Evolutionary conservation across 64 coral and sea anemone species (phyloP), one percentile per base, ranked within the genome.

Genomic region (Montipora capricornis): DNA sequence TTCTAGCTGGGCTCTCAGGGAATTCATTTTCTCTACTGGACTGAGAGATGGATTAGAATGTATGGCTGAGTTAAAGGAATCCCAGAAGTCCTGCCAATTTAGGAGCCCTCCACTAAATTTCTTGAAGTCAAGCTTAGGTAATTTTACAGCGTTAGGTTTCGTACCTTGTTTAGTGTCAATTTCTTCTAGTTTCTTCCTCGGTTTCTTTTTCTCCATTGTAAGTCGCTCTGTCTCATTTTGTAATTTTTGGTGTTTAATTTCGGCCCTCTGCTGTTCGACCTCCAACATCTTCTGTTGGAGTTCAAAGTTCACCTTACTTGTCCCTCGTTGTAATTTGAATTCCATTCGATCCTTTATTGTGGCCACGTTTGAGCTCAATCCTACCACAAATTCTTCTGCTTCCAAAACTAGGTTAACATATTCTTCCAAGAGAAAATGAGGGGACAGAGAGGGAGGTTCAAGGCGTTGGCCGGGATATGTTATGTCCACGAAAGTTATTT

Each of bases 51-150:
- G 45, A 59, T 95, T 95, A 20, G 79, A 74, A 6, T 91, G 93
- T 6, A 91, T 6, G 0, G 80, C 87, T 77, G 88, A 84, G 29
- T 95, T 78, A 29, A 90, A 95, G 0, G 93, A 94, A 75, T 94
- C 87, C 77, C 89, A 91, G 20, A 95, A 95, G 48, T 11, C 76
- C 14, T 20, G 24, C 94, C 94, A 95, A 74, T 81, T 91, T 6
- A 60, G 53, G 0, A 91, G 71, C 68, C 86, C 45, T 10, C 75
- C 79, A 12, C 80, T 80, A 91, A 84, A 91, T 59, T 71, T 79
- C 6, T 75, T 79, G 48, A 89, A 47, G 8, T 73, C 80, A 0
- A 91, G 77, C 26, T 95, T 26, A 26, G 26, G 26, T 74, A 95
- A 29, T 84, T 77, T 95, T 79, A 84, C 82, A 66, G 82, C 6